These are phyloP conservation scores for Epizoanthus stellaris DNA, from an alignment of 92 coral and sea anemone genomes.

Conservation along the genomic window DNA sequence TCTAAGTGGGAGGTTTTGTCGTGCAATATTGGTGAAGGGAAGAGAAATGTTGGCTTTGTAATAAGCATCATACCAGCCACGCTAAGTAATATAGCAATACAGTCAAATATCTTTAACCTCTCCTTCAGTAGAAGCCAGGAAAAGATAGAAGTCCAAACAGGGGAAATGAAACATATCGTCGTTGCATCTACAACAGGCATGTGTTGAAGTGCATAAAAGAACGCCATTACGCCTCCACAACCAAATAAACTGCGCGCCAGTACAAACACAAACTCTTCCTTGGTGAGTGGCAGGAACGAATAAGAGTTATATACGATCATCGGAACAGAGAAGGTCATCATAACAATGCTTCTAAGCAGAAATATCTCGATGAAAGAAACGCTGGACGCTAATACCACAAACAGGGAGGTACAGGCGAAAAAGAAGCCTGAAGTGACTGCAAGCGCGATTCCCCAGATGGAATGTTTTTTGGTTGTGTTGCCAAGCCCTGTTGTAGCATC, in stretches of 20 bases:
- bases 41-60: slow-evolving; percentile 56
- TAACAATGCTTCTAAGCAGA: slow-evolving; percentile 20
- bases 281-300: slow-evolving; percentile 9
- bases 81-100: slow-evolving; percentile 48
- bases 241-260: slow-evolving; percentile 57
- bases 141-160: too few species aligned
- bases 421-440: neutral
- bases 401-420: slow-evolving; percentile 1
- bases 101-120: slow-evolving; percentile 49
- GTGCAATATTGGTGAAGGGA: neutral
- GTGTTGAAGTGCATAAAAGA: slow-evolving; percentile 61
- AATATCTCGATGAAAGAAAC: slow-evolving; percentile 58
- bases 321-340: slow-evolving; percentile 38
- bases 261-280: slow-evolving; percentile 38
- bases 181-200: slow-evolving; percentile 82
- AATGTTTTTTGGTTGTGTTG: too few species aligned
- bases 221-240: slow-evolving; percentile 36
- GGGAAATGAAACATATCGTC: slow-evolving; percentile 51
- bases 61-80: slow-evolving; percentile 62
- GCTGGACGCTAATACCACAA: slow-evolving; percentile 47
- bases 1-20: too few species aligned
- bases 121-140: too few species aligned
- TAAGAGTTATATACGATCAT: slow-evolving; percentile 37
- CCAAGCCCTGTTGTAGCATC: too few species aligned
- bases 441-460: too few species aligned